Evolutionary conservation across 2,113 vertebrate species (phyloP).

Genomic region (Bettongia penicillata): DNA sequence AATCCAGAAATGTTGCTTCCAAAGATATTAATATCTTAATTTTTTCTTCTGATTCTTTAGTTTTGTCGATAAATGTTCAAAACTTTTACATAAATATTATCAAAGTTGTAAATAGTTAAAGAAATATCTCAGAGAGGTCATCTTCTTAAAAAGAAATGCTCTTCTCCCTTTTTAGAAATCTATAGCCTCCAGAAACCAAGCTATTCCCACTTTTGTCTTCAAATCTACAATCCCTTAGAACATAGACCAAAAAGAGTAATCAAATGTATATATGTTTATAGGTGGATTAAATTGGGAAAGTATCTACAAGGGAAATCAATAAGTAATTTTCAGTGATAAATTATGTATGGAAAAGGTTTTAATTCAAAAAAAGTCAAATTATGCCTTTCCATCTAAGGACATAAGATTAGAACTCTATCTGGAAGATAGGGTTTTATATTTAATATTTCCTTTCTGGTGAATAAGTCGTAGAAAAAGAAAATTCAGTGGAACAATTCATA

Average conservation of each 20-base stretch:
- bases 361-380: neutral
- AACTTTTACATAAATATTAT: neutral
- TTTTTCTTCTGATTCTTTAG: neutral
- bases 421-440: neutral
- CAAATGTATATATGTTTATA: neutral
- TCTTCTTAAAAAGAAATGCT: neutral
- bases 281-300: neutral
- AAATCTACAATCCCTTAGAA: neutral
- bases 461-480: neutral
- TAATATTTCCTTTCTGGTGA: neutral
- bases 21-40: fast-evolving
- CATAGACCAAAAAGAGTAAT: neutral
- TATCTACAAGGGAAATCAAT: neutral
- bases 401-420: neutral
- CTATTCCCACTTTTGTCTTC: neutral
- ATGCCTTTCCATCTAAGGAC: neutral
- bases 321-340: neutral
- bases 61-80: neutral
- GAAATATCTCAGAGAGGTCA: neutral
- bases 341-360: neutral
- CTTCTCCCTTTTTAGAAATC: neutral
- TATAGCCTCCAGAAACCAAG: neutral
- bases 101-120: neutral
- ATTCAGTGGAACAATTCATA: neutral
- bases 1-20: neutral